phyloP scores from a whole-genome alignment of 2,797 vertebrate genomes.

The Centropyge bicolor region DNA sequence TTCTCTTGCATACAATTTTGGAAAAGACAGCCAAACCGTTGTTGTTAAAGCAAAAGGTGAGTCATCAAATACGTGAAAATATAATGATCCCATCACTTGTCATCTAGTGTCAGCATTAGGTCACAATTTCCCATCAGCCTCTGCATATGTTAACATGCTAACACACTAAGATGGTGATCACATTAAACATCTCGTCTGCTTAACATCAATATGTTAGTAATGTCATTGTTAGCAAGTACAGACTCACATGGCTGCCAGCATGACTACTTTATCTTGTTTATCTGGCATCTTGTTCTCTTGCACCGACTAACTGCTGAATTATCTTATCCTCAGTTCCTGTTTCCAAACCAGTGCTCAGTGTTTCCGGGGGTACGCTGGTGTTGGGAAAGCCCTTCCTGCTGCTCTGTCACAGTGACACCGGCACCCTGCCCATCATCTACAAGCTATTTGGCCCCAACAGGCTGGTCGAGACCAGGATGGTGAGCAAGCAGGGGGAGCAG shows the following conservation, averaged over 20 bases:
- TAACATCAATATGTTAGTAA: background rate
- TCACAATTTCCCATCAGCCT: no score
- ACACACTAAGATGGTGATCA: background rate
- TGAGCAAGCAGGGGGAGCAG: conserved; percentile 36
- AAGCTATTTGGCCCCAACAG: conserved; percentile 41
- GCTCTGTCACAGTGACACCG: conserved; percentile 72
- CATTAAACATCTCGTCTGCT: background rate
- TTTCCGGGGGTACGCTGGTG: conserved; percentile 72
- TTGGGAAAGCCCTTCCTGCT: conserved; percentile 78
- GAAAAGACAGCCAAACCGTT: conserved; percentile 69
- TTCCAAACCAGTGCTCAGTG: conserved; percentile 71
- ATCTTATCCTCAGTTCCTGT: conserved; percentile 73
- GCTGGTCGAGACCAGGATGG: fast-evolving
- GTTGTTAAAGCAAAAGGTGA: conserved; percentile 79
- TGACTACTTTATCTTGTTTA: background rate
- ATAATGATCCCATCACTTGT: background rate
- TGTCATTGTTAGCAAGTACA: background rate
- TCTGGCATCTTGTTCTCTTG: conserved; percentile 4
- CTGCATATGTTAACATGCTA: no score
- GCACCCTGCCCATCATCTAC: conserved; percentile 82
- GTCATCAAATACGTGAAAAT: background rate
- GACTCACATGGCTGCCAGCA: background rate
- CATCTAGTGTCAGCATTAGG: no score
- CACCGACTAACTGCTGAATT: conserved; percentile 8
- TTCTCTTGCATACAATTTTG: background rate